phyloP scores from a whole-genome alignment of 1,140 invertebrate genomes.

The Halotydeus destructor region DNA sequence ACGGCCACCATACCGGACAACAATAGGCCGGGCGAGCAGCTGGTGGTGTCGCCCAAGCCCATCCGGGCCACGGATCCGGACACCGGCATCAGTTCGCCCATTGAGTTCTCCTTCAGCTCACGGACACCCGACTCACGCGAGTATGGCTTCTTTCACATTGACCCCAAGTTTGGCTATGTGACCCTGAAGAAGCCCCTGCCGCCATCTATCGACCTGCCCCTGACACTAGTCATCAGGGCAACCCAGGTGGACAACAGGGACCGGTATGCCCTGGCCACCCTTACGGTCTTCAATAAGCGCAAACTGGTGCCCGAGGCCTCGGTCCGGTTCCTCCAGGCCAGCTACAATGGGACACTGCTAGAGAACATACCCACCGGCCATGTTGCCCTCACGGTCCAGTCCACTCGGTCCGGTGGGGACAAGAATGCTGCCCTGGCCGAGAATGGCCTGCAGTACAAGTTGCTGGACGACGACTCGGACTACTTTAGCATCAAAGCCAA shows the following conservation, averaged over 20 bases:
- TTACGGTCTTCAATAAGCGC: constrained; percentile 35
- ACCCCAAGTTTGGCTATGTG: constrained; percentile 38
- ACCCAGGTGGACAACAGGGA: constrained; percentile 69
- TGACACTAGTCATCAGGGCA: constrained; percentile 55
- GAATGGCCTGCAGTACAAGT: constrained; percentile 5
- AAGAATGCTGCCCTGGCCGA: not conserved
- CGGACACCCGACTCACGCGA: constrained; percentile 24
- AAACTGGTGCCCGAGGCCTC: constrained; percentile 26
- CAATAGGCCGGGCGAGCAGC: constrained; percentile 35
- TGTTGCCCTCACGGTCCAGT: constrained; percentile 36
- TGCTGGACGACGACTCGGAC: constrained; percentile 12
- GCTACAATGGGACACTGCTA: constrained; percentile 43
- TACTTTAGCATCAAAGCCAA: constrained; percentile 21
- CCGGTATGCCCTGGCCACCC: constrained; percentile 57
- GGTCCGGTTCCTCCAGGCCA: constrained; percentile 44
- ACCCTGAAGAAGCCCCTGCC: constrained; percentile 35
- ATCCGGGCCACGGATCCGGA: constrained; percentile 59
- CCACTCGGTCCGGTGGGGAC: constrained; percentile 3
- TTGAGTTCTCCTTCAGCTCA: constrained; percentile 40
- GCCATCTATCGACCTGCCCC: constrained; percentile 32
- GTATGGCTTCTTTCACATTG: constrained; percentile 30
- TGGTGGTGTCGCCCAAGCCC: constrained; percentile 34
- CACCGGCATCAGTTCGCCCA: constrained; percentile 47
- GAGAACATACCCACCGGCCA: constrained; percentile 40
- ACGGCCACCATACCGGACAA: constrained; percentile 40